Conservation (phyloP, 2,113 vertebrate genomes). For the Fulica atra region DNA sequence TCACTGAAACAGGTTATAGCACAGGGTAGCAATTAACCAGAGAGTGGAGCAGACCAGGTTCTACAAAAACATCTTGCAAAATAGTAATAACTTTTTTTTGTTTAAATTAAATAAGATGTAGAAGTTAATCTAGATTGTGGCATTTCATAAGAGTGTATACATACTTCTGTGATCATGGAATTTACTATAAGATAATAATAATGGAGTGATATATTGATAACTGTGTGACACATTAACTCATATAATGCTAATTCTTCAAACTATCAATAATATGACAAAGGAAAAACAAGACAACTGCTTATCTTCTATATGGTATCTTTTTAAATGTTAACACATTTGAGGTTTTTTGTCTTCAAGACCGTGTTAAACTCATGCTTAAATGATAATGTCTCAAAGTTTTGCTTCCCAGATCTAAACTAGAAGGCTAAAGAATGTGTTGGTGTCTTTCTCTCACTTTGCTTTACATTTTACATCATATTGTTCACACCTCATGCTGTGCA, state of each 20-base stretch:
- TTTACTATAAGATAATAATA: background rate
- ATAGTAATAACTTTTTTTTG: background rate
- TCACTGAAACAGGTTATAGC: background rate
- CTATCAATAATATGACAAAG: background rate
- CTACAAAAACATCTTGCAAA: background rate
- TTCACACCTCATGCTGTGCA: background rate
- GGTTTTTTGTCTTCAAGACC: background rate
- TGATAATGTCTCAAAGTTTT: background rate
- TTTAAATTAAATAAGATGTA: background rate
- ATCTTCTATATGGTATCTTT: background rate
- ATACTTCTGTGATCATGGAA: background rate
- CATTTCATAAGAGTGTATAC: background rate
- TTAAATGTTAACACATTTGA: rapidly evolving
- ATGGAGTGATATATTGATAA: background rate
- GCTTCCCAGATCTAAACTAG: background rate
- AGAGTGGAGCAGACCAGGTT: background rate
- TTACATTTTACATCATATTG: background rate
- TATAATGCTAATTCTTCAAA: background rate
- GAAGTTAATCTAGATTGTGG: background rate
- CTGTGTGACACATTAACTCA: background rate
- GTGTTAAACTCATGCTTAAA: background rate
- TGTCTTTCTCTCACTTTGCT: background rate
- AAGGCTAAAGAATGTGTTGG: background rate
- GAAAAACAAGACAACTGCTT: background rate
- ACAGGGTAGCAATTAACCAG: background rate